phyloP scores from a whole-genome alignment of 2,888 invertebrate species.

The Hyles lineata region DNA sequence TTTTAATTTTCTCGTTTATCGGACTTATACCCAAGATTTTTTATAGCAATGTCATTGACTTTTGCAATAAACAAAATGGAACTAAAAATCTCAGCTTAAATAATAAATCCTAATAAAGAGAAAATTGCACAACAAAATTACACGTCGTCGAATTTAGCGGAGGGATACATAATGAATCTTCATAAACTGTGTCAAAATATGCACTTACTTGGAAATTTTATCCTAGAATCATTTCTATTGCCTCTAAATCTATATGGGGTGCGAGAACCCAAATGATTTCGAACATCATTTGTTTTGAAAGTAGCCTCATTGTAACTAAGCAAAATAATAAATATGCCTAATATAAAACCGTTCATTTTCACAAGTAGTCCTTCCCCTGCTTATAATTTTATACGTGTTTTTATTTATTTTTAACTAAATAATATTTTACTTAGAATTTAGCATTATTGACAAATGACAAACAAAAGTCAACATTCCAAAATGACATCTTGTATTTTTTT shows the following conservation, averaged over 20 bases:
- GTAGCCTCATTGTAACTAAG: slow-evolving; percentile 36
- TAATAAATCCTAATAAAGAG: no score
- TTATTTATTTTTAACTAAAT: background rate
- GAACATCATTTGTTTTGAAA: slow-evolving; percentile 54
- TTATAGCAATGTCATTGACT: no score
- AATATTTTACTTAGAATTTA: no score
- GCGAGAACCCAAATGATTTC: slow-evolving; percentile 86
- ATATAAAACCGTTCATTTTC: slow-evolving; percentile 33
- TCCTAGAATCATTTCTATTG: slow-evolving; percentile 86
- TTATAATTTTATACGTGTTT: background rate
- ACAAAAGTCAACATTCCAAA: no score
- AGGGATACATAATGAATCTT: background rate
- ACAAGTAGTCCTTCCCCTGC: background rate
- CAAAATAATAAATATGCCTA: slow-evolving; percentile 34
- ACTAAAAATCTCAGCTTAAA: no score
- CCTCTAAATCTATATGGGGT: slow-evolving; percentile 90
- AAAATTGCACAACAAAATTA: no score
- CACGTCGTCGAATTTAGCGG: no score
- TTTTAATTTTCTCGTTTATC: no score
- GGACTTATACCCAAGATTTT: no score
- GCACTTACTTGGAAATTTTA: slow-evolving; percentile 85
- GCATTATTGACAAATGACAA: no score
- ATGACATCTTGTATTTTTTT: no score
- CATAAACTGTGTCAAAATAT: background rate
- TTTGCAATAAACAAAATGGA: no score